Conservation (phyloP, 1,140 invertebrate species). For the Apis cerana region DNA sequence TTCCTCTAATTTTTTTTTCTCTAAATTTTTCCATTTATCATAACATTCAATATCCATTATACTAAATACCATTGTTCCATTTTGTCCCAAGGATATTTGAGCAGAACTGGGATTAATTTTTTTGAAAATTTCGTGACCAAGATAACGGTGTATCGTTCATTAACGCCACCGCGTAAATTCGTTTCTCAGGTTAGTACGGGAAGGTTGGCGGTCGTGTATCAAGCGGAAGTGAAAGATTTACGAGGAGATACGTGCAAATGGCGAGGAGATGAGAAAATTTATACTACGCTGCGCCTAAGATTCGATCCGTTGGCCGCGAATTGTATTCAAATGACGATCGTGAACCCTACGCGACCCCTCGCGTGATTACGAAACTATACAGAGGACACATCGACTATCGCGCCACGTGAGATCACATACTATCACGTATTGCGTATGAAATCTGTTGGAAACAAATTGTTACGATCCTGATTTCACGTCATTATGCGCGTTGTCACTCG, state of each 20-base stretch:
- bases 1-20: too few relatives aligned
- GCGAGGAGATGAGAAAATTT: constrained; percentile 3
- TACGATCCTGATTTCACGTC: too few relatives aligned
- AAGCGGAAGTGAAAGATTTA: constrained; percentile 23
- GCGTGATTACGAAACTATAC: constrained; percentile 1
- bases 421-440: too few relatives aligned
- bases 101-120: neutral
- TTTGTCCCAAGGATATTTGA: too few relatives aligned
- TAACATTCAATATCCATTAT: too few relatives aligned
- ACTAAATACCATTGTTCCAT: too few relatives aligned
- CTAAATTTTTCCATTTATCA: too few relatives aligned
- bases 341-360: neutral
- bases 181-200: neutral
- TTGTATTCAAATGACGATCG: constrained; percentile 27
- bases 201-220: neutral
- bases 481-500: too few relatives aligned
- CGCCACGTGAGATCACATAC: too few relatives aligned
- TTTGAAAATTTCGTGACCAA: neutral
- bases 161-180: constrained; percentile 7
- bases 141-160: neutral
- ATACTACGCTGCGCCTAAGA: constrained; percentile 10
- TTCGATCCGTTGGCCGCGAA: constrained; percentile 11
- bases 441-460: too few relatives aligned
- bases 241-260: constrained; percentile 5
- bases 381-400: too few relatives aligned